phyloP scores from a whole-genome alignment of 2,888 invertebrate species.

The Cordilura impudica region DNA sequence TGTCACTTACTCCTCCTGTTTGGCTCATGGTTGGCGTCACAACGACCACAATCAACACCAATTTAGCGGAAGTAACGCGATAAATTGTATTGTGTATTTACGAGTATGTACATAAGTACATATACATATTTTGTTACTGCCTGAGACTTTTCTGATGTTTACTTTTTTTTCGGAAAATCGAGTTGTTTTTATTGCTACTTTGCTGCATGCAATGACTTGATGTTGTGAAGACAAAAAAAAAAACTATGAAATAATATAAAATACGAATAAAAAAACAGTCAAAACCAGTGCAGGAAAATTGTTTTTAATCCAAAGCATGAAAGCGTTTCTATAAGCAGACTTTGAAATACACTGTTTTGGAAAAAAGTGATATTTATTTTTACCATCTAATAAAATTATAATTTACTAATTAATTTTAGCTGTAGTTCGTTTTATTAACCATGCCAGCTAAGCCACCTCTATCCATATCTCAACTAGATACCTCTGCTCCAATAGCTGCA shows the following conservation, averaged over 20 bases:
- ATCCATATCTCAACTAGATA: no score
- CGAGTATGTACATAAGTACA: no score
- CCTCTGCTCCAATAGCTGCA: no score
- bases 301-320: neutral
- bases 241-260: neutral
- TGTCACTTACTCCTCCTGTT: neutral
- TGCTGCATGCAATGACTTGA: constrained; percentile 24
- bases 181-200: constrained; percentile 23
- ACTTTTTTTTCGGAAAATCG: neutral
- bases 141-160: neutral
- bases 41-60: constrained; percentile 73
- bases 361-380: no score
- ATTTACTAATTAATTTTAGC: no score
- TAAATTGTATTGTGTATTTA: constrained; percentile 69
- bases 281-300: neutral
- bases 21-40: constrained; percentile 66
- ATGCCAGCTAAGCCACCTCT: no score
- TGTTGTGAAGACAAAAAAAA: neutral
- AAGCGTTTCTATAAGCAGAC: neutral
- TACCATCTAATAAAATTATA: no score
- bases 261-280: neutral
- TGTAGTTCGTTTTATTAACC: no score
- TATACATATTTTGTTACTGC: constrained; percentile 49
- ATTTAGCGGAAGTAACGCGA: constrained; percentile 76
- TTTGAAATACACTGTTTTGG: no score